Conservation (phyloP, 2,888 invertebrate species). For the Parochlus steinenii region DNA sequence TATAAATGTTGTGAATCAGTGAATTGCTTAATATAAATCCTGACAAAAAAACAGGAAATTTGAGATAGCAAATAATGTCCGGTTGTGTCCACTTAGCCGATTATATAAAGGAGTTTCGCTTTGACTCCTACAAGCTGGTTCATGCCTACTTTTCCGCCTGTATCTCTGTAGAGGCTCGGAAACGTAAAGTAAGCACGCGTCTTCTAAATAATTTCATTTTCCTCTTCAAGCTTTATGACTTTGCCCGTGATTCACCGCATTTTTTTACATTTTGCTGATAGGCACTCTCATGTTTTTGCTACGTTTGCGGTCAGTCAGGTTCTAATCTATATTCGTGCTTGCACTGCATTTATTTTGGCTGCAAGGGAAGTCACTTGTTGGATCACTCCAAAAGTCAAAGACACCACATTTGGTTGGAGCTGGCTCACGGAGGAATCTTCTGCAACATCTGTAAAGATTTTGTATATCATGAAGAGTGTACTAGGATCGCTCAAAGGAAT, state of each 20-base stretch:
- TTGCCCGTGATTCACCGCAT: slow-evolving; percentile 5
- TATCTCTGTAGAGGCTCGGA: slow-evolving; percentile 60
- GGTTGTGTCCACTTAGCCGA: slow-evolving; percentile 28
- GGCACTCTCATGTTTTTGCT: slow-evolving; percentile 67
- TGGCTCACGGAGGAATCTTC: slow-evolving; percentile 74
- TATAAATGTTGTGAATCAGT: too few species aligned
- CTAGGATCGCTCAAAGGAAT: slow-evolving; percentile 37
- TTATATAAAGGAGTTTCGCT: slow-evolving; percentile 27
- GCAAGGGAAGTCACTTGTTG: slow-evolving; percentile 71
- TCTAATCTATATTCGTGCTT: slow-evolving; percentile 71
- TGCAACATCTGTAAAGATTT: slow-evolving; percentile 87
- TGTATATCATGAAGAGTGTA: slow-evolving; percentile 64
- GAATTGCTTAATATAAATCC: too few species aligned
- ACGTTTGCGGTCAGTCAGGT: slow-evolving; percentile 60
- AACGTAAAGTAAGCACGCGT: slow-evolving; percentile 54
- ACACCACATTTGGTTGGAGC: slow-evolving; percentile 73
- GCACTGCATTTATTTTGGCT: slow-evolving; percentile 88
- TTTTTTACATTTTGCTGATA: slow-evolving; percentile 29
- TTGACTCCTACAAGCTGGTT: slow-evolving; percentile 41
- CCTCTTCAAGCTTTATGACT: slow-evolving; percentile 1
- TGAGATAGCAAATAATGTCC: too few species aligned
- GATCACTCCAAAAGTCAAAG: slow-evolving; percentile 68
- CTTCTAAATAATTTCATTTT: background rate
- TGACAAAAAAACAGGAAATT: too few species aligned
- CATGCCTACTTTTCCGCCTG: slow-evolving; percentile 77